Evolutionary conservation across 2,888 invertebrate species (phyloP).

Genomic region (Nebria salina): DNA sequence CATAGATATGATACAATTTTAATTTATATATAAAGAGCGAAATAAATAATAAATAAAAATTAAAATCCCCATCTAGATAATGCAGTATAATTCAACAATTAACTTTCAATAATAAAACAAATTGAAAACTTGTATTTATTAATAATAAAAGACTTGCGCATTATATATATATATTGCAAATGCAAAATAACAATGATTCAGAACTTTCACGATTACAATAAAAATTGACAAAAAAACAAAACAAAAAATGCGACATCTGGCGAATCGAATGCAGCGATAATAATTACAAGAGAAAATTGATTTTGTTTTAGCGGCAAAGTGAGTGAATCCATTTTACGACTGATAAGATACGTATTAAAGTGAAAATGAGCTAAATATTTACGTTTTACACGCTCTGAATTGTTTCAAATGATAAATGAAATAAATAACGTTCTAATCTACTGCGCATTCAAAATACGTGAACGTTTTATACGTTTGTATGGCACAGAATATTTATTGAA

Average conservation of each 20-base stretch:
- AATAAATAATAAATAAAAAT: no score
- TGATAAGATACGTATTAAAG: slow-evolving; percentile 10
- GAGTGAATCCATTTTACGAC: slow-evolving; percentile 6
- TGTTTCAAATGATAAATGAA: slow-evolving; percentile 28
- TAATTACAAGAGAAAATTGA: slow-evolving; percentile 25
- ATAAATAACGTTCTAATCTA: neutral
- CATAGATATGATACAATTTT: no score
- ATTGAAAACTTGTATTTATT: neutral
- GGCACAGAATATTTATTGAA: neutral
- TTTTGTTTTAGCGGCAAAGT: slow-evolving; percentile 13
- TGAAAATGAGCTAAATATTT: slow-evolving; percentile 35
- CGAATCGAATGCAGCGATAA: neutral
- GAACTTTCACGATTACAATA: slow-evolving; percentile 30
- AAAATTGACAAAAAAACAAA: slow-evolving; percentile 14
- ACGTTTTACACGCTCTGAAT: slow-evolving; percentile 38
- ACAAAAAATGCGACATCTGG: slow-evolving; percentile 22
- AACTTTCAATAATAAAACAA: slow-evolving; percentile 2
- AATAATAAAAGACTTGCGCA: neutral
- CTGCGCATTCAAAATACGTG: neutral
- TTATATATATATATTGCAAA: neutral
- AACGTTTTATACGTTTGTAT: neutral
- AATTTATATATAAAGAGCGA: no score
- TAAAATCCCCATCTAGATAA: slow-evolving; percentile 8
- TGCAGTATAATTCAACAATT: neutral
- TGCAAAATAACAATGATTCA: slow-evolving; percentile 22